phyloP scores from a whole-genome alignment of 2,113 vertebrate species.

The Erythrolamprus reginae region DNA sequence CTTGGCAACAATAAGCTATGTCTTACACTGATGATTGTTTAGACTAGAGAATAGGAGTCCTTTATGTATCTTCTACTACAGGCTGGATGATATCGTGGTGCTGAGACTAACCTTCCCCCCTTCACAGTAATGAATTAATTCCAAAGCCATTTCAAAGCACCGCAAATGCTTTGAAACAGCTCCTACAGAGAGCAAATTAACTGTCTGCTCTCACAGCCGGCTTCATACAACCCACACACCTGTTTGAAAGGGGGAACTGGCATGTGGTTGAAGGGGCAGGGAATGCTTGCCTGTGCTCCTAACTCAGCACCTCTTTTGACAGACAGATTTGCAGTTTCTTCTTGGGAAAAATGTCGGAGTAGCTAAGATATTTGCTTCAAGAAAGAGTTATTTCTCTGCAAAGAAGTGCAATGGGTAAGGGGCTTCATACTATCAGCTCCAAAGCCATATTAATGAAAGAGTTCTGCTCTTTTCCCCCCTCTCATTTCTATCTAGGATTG shows the following conservation, averaged over 20 bases:
- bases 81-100: background rate
- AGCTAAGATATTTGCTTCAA: background rate
- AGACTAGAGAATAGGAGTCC: background rate
- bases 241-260: background rate
- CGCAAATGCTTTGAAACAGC: background rate
- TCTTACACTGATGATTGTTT: background rate
- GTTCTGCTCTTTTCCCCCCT: constrained; percentile 10
- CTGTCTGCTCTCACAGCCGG: background rate
- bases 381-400: background rate
- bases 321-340: background rate
- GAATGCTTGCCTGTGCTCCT: background rate
- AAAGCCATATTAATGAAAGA: constrained; percentile 19
- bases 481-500: constrained; percentile 44
- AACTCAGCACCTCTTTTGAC: background rate
- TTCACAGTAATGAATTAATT: background rate
- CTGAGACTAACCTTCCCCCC: background rate
- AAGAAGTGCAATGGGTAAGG: background rate
- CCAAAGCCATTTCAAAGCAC: background rate
- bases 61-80: background rate
- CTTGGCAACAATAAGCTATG: background rate
- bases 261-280: background rate
- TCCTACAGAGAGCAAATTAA: background rate
- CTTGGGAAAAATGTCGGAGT: background rate
- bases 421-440: background rate
- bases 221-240: background rate